phyloP scores from a whole-genome alignment of 2,113 vertebrate genomes.

The Spilogale gracilis region DNA sequence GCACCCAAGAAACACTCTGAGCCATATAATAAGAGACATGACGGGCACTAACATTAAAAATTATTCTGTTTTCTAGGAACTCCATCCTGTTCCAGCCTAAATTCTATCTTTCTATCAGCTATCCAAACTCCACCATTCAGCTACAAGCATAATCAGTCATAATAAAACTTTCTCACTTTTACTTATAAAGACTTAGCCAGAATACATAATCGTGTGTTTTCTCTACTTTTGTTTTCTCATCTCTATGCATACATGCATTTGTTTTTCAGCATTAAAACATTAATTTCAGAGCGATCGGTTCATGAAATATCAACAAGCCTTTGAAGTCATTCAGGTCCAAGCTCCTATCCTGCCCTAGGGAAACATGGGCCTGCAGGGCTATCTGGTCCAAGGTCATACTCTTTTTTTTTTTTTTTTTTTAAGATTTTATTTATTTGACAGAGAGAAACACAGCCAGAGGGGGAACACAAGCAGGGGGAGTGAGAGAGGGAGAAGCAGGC shows the following conservation, averaged over 20 bases:
- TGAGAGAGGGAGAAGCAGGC: too few species aligned
- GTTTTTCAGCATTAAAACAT: background rate
- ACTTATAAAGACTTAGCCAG: conserved; percentile 45
- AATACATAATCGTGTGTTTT: conserved; percentile 27
- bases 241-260: background rate
- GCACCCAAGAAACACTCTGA: background rate
- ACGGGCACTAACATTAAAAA: conserved; percentile 51
- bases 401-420: too few species aligned
- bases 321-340: background rate
- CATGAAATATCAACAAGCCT: background rate
- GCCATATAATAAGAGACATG: background rate
- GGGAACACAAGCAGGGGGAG: too few species aligned
- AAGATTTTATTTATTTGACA: too few species aligned
- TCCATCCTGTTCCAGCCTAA: background rate
- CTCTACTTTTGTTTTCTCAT: background rate
- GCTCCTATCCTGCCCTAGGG: background rate
- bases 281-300: background rate
- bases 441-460: too few species aligned
- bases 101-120: conserved; percentile 43
- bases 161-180: conserved; percentile 42
- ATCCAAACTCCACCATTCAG: conserved; percentile 38
- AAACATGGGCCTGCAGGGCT: background rate
- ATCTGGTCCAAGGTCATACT: background rate
- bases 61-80: conserved; percentile 1
- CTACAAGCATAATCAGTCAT: background rate